Evolutionary conservation across 2,888 invertebrate genomes (phyloP), one percentile per base, ranked within the genome.

Genomic region (Trissolcus brochymenae): DNA sequence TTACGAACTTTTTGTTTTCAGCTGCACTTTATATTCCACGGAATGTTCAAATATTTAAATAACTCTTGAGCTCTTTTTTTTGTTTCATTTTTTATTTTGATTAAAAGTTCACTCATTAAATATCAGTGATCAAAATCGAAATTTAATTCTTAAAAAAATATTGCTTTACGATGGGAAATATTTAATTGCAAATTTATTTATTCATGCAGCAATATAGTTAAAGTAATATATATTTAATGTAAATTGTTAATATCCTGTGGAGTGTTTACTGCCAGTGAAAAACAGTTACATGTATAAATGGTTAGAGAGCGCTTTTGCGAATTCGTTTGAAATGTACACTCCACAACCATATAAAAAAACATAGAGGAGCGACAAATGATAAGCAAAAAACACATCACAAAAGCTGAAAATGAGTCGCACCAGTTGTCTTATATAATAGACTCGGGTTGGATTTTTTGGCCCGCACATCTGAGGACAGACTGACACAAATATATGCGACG

Each of bases 401-500:
- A 74, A 59, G 66, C 66, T 17, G 51, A 75, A 70, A 70, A 65
- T 66, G 66, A 71, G 29, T 25, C 59, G 13, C 56, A 56, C 60
- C 50, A 55, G 68, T 64, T 54, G 54, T 49, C 62, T 70, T 65
- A 67, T 76, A 61, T 65, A 72, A 76, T 78, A 51, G 72, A 78
- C 72, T 68, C 75, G 60, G 17, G 40, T 19, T 59, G 70, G 51
- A 16, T 21, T 70, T 74, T 77, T 70, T 73, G 72, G 55, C 60
- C 67, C 66, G 61, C 61, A 73, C 65, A 74, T 74, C 75, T 60
- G 61, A 74, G 71, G 60, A 72, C 71, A 46, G 74, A 55, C 49
- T 62, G 72, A 66, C 72, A 71, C 56, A 72, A 71, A 72, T 72
- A 59, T 74, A 64, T 71, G 78, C 59, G 78, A 72, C 78, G 49